Evolutionary conservation across 2,113 vertebrate genomes (phyloP), one percentile per base, ranked within the genome.

Genomic region (Lipophrys pholis): DNA sequence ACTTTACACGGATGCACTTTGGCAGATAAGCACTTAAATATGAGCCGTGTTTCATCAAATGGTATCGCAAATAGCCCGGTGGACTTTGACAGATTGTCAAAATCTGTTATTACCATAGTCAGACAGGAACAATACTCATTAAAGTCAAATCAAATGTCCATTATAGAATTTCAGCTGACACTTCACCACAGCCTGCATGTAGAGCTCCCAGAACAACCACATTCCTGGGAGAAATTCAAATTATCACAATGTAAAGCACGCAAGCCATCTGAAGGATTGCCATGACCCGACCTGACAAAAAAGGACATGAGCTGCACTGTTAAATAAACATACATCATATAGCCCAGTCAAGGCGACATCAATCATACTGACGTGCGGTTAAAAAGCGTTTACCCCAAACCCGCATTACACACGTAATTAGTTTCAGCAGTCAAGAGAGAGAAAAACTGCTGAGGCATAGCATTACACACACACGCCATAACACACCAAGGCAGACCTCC

Each of bases 251-350:
- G 69, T 58, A 74, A 76, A 66, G 65, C 51, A 61, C 73, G 53
- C 54, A 60, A 69, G 70, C 64, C 17, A 51, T 73, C 68, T 85
- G 71, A 89, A 80, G 45, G 73, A 87, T 80, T 57, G 81, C 72
- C 45, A 39, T 83, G 86, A 87, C 87, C 85, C 65, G 73, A 76
- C 81, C 90, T 73, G 76, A 88, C 81, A 69, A 59, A 54, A 52
- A 86, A 76, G 73, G 69, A 82, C 85, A 76, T 8, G 80, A 68
- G 85, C 83, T 55, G 82, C 78, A 64, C 76, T 40, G 84, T 90
- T 92, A 89, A 91, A 91, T 90, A 91, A 91, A 90, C 87, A 91
- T 90, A 87, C 82, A 89, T 89, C 89, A 89, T 85, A 89, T 21
- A 80, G 75, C 51, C 82, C 58, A 73, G 80, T 83, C 87, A 77